phyloP scores from a whole-genome alignment of 2,113 vertebrate species.

The Halichoeres trimaculatus region DNA sequence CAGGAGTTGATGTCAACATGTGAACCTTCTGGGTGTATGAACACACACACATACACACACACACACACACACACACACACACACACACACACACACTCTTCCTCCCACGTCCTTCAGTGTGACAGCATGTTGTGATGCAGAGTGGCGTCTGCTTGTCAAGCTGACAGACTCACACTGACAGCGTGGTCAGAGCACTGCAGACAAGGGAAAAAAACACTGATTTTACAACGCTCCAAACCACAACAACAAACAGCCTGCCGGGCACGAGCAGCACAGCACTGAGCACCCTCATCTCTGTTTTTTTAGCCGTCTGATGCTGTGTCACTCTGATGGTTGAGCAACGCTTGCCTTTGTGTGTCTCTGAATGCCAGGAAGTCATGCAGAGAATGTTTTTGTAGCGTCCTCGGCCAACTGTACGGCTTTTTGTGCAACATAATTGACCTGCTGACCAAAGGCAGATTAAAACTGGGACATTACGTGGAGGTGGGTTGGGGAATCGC shows the following conservation, averaged over 20 bases:
- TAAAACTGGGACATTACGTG: not conserved
- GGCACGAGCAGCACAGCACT: constrained; percentile 40
- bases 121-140: constrained; percentile 77
- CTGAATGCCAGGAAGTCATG: constrained; percentile 18
- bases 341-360: not conserved
- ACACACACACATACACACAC: constrained; percentile 18
- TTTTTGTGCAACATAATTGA: not conserved
- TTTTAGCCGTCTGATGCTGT: constrained; percentile 50
- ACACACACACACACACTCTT: constrained; percentile 41
- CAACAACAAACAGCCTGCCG: constrained; percentile 60
- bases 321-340: constrained; percentile 43
- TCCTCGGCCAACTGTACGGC: not conserved
- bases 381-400: not conserved
- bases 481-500: not conserved
- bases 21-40: constrained; percentile 53
- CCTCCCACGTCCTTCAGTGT: constrained; percentile 66
- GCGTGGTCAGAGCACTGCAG: constrained; percentile 63
- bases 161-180: constrained; percentile 77
- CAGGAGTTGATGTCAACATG: constrained; percentile 66
- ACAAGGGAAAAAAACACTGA: constrained; percentile 61
- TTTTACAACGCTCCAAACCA: constrained; percentile 67
- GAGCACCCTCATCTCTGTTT: constrained; percentile 39
- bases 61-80: constrained; percentile 25
- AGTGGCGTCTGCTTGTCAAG: constrained; percentile 78
- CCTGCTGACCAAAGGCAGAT: constrained; percentile 31